Evolutionary conservation across 2,888 invertebrate species (phyloP), one percentile per base, ranked within the genome.

Genomic region (Phyllotreta cruciferae): DNA sequence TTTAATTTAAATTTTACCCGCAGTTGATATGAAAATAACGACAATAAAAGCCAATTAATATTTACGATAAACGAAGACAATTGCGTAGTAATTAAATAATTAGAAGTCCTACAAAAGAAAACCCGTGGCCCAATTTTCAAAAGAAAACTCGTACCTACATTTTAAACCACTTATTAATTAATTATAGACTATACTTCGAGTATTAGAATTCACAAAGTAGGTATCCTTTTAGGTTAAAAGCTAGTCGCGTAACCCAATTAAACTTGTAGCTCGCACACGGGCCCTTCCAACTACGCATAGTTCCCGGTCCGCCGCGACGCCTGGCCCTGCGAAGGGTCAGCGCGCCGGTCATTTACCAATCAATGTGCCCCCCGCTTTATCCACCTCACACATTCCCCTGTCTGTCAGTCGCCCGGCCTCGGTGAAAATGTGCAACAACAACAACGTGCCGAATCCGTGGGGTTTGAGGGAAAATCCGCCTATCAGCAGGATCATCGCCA

Each of bases 261-360:
- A 3, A 24, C 60, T 44, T 60, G 60, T 60, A 53, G 52, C 11
- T 42, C 37, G 36, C 8, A 45, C 60, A 39, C 39, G 35, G 52
- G 7, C 5, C 52, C 34, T 39, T 58, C 62, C 36, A 36, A 60
- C 45, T 42, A 42, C 44, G 24, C 24, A 53, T 53, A 45, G 41
- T 36, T 39, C 24, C 55, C 44, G 47, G 49, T 66, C 66, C 70
- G 68, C 49, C 71, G 70, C 66, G 71, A 66, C 71, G 68, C 52
- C 39, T 62, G 61, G 45, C 9, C 36, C 24, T 60, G 38, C 57
- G 54, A 66, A 56, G 70, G 75, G 74, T 74, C 75, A 75, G 72
- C 69, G 73, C 73, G 71, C 70, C 74, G 76, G 76, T 76, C 75
- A 75, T 68, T 56, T 65, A 58, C 62, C 68, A 74, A 75, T 75